Base-by-base conservation (phyloP, 2,888 invertebrate species). In the Xanthia icteritia region DNA sequence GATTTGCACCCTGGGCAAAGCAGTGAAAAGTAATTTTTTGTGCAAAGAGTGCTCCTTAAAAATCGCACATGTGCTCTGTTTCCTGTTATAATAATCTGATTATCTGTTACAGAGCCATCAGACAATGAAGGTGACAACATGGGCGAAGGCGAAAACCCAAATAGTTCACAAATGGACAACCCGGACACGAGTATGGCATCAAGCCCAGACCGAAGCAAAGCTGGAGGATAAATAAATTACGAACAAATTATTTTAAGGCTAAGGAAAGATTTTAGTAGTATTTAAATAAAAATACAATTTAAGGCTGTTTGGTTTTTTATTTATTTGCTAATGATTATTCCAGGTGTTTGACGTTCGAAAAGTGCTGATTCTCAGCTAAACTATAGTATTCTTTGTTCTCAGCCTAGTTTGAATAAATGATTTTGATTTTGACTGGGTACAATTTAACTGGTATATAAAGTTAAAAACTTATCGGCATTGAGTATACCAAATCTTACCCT, bases 41-140 rank as follows among this genome's bases (percentile, higher is more conserved):
- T 9, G n/a, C 5, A 66, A 45, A 48, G 8, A 31, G 23, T 45
- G 27, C 13, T 23, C 8, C 11, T 66, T 45, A 45, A 42, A 65
- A 45, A 27, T 45, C n/a, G n/a, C n/a, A 56, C 5, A 54, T 23
- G 5, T 27, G 65, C 11, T 11, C 27, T 27, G 13, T 66, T 39
- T 36, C 11, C 23, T 67, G 42, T 58, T 71, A 6, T 51, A 54
- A 56, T 39, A 61, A 31, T n/a, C 56, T 80, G 64, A 71, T 84
- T 84, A 42, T 67, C 64, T 79, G 89, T 90, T 76, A 90, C 76
- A 95, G 96, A 96, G 76, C 94, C 94, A 92, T 96, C 96, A 13
- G 96, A 96, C 81, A 96, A 96, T 90, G 96, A 96, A 91, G 96
- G 95, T 17, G 96, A 96, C 9, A 95, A 94, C 86, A 94, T 94